Evolutionary conservation across 2,888 invertebrate species (phyloP).

Genomic region (Himalopsyche tibetana): DNA sequence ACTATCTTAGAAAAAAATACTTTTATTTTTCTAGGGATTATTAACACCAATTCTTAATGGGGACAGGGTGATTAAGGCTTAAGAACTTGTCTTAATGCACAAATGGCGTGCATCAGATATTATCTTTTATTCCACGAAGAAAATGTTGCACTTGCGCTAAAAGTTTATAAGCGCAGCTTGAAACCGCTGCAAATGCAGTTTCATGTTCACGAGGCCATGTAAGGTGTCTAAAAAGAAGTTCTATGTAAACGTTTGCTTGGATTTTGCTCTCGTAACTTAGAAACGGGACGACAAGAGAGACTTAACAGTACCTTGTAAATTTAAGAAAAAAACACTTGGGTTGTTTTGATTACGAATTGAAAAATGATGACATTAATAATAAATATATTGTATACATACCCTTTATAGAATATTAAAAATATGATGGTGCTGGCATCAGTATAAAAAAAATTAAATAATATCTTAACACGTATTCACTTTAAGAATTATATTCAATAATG

Average conservation of each 20-base stretch:
- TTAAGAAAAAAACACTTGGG: too few species aligned
- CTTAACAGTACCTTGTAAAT: too few species aligned
- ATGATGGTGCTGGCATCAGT: too few species aligned
- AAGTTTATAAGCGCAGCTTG: constrained; percentile 3
- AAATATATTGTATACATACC: too few species aligned
- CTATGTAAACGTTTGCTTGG: constrained; percentile 2
- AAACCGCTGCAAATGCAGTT: constrained; percentile 24
- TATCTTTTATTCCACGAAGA: background rate
- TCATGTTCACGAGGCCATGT: background rate
- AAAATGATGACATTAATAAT: too few species aligned
- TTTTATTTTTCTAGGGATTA: background rate
- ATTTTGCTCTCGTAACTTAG: background rate
- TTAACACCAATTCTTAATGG: background rate
- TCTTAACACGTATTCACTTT: too few species aligned
- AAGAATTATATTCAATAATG: too few species aligned
- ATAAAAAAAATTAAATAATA: too few species aligned
- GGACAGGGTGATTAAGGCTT: background rate
- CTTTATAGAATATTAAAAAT: too few species aligned
- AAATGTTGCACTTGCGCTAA: background rate
- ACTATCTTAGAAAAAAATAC: background rate
- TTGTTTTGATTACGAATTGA: too few species aligned
- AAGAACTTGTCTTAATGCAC: background rate
- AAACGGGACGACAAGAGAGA: too few species aligned
- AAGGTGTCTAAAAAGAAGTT: background rate
- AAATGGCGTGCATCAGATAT: constrained; percentile 6